Base-by-base conservation (phyloP, 2,113 vertebrate genomes). In the Ptyas mucosa region DNA sequence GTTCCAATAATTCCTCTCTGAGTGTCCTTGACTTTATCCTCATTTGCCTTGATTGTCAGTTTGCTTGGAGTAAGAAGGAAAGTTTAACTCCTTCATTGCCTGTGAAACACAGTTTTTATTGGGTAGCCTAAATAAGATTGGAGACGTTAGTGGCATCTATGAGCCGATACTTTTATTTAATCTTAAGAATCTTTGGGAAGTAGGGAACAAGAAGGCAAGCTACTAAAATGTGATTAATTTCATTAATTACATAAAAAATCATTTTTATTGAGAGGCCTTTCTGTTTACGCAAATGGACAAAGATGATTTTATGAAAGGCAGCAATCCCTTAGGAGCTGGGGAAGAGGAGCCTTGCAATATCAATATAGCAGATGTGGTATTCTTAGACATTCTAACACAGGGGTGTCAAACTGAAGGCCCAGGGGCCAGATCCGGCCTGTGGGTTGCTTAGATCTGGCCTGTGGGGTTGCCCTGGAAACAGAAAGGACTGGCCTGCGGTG, bases 21-120 rank as follows among this genome's bases (percentile, higher is more conserved):
- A 1, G 81, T 91, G 94, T 90, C 93, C 94, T 97, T 96, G 93
- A 91, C 95, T 94, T 96, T 46, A 34, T 96, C 90, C 94, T 91
- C 86, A 39, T 89, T 89, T 69, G 93, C 89, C 46, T 91, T 92
- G 91, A 75, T 87, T 90, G 64, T 91, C 91, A 93, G 94, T 95
- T 96, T 93, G 64, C 92, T 95, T 91, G 91, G 86, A 81, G 91
- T 90, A 93, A 49, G 24, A 55, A 94, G 95, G 91, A 92, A 96
- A 91, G 58, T 54, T 93, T 93, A 93, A 92, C 92, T 91, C 55
- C 15, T 18, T 93, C 92, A 64, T 93, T 85, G 94, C 91, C 94
- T 24, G 1, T 43, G 49, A 75, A 81, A 90, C 0, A 9, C 21
- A 43, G 85, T 87, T 61, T 39, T 91, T 46, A 3, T 14, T 58